A percentile compares a stretch with the other conserved stretches of the same genome.
phyloP scores from a whole-genome alignment of 2,113 vertebrate species.

The Crotalus helleri region DNA sequence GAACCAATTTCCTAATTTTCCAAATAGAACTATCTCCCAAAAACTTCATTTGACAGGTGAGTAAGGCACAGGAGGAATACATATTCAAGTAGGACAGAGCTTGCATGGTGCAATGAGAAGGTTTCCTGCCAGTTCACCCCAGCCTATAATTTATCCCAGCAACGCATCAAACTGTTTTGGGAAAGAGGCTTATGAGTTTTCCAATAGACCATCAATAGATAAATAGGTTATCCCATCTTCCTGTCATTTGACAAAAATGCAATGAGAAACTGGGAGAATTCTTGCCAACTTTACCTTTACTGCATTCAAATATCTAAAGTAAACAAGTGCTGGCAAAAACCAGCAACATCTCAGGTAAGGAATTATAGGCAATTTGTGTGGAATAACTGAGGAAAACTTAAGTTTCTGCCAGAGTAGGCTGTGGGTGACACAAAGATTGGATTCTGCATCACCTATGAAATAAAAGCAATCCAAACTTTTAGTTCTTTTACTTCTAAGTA shows the following conservation, averaged over 20 bases:
- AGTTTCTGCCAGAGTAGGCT: neutral
- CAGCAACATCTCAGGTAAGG: neutral
- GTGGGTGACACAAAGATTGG: neutral
- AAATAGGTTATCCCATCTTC: neutral
- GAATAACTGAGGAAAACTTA: neutral
- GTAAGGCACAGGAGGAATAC: neutral
- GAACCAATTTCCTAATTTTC: neutral
- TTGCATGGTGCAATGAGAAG: neutral
- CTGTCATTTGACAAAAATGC: neutral
- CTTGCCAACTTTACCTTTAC: neutral
- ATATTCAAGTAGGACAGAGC: neutral
- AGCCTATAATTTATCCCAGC: neutral
- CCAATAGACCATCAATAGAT: neutral
- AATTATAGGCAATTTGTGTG: neutral
- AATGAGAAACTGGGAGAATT: neutral
- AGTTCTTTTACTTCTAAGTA: neutral
- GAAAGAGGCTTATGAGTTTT: neutral
- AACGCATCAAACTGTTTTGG: neutral
- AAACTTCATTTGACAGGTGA: neutral
- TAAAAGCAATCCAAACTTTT: neutral
- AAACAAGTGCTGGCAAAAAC: neutral
- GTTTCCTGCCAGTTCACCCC: neutral
- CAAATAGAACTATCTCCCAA: neutral
- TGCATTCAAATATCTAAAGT: neutral
- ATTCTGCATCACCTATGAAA: neutral